A percentile compares a stretch with the other conserved stretches of the same genome.
These are phyloP conservation scores for Mobula birostris DNA, from an alignment of 2,113 vertebrate genomes.

Conservation along the genomic window DNA sequence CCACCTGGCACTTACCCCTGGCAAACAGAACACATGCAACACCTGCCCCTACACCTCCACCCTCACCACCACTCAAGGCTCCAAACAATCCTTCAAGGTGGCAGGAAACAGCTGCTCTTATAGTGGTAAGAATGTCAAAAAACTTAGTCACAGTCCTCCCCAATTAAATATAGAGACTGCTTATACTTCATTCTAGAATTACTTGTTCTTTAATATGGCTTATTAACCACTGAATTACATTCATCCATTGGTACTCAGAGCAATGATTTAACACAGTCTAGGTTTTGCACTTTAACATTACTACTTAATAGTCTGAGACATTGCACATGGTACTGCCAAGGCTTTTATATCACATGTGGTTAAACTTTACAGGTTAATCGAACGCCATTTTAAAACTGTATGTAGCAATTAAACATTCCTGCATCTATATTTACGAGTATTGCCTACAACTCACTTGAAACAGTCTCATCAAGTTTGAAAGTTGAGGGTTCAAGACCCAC, in stretches of 20 bases:
- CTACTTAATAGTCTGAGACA: neutral
- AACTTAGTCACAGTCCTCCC: neutral
- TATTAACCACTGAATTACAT: neutral
- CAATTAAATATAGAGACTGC: neutral
- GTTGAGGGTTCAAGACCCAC: too few species aligned
- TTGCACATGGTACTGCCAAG: neutral
- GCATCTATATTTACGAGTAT: neutral
- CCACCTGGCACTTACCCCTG: too few species aligned
- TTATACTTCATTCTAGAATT: neutral
- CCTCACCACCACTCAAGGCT: too few species aligned
- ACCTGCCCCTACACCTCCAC: too few species aligned
- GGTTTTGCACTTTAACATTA: neutral
- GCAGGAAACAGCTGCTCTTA: neutral
- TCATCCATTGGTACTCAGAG: neutral
- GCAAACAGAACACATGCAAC: too few species aligned
- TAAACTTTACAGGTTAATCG: neutral
- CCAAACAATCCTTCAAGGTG: too few species aligned
- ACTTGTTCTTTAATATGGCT: too few species aligned
- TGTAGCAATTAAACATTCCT: neutral
- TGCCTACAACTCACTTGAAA: too few species aligned
- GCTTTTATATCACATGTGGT: neutral
- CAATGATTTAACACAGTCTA: neutral
- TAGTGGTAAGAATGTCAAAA: neutral
- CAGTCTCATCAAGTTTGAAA: too few species aligned
- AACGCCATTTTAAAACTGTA: neutral